phyloP scores from a whole-genome alignment of 2,797 vertebrate genomes.

The Urocyon cinereoargenteus region DNA sequence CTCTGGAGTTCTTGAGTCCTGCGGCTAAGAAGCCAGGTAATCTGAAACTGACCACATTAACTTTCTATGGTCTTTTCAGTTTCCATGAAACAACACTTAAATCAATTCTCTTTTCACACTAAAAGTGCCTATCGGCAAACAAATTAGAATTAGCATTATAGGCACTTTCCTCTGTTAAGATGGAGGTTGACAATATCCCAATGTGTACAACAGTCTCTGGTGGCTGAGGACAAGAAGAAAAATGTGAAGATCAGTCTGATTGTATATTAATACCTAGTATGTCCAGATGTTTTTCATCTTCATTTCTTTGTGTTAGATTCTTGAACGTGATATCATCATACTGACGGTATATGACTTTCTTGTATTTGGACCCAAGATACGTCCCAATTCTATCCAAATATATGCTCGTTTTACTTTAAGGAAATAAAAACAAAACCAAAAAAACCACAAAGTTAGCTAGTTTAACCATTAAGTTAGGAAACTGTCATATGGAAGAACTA shows the following conservation, averaged over 20 bases:
- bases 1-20: neutral
- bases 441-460: neutral
- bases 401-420: constrained; percentile 51
- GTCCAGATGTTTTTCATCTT: constrained; percentile 90
- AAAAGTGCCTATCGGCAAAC: neutral
- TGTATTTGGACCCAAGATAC: constrained; percentile 94
- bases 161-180: neutral
- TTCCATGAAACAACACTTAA: neutral
- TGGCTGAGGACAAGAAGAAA: neutral
- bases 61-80: neutral
- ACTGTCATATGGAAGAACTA: neutral
- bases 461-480: constrained; percentile 24
- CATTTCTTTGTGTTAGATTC: constrained; percentile 86
- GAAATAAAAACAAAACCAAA: constrained; percentile 41
- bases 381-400: constrained; percentile 87
- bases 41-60: neutral
- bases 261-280: constrained; percentile 87
- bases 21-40: neutral
- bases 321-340: constrained; percentile 92
- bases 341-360: constrained; percentile 93
- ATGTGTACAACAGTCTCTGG: neutral
- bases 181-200: neutral
- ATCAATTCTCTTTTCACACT: neutral
- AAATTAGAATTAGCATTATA: neutral
- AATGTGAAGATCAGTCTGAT: neutral